A percentile compares a stretch with the other conserved stretches of the same genome.
Conservation (phyloP, 2,113 vertebrate species). For the Neolamprologus variostigma region DNA sequence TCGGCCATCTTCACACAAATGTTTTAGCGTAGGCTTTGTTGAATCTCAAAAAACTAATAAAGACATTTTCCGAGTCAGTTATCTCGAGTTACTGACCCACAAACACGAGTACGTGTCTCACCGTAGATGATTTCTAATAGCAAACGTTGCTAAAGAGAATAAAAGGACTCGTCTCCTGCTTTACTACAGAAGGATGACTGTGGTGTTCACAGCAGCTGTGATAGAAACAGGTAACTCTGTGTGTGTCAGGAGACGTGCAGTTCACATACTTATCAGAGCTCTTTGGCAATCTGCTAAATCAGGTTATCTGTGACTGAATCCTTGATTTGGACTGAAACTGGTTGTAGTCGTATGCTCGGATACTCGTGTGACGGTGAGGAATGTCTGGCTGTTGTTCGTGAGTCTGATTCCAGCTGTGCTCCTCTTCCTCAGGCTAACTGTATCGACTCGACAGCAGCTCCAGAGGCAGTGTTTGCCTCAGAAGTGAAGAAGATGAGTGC, state of each 20-base stretch:
- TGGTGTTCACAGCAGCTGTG: background rate
- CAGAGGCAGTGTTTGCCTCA: conserved; percentile 85
- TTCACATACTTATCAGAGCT: background rate
- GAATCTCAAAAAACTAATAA: background rate
- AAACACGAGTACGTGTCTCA: background rate
- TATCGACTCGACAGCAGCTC: conserved; percentile 88
- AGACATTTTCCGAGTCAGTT: background rate
- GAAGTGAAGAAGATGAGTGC: conserved; percentile 90
- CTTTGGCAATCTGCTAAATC: background rate
- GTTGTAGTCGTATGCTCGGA: accelerated
- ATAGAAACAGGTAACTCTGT: accelerated
- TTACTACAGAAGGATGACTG: background rate
- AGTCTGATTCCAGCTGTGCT: background rate
- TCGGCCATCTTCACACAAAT: too few relatives aligned
- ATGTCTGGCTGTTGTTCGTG: background rate
- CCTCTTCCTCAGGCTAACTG: conserved; percentile 79
- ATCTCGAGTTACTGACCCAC: background rate
- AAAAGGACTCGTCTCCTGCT: background rate
- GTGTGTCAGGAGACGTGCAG: background rate
- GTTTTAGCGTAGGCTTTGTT: background rate
- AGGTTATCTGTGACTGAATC: background rate
- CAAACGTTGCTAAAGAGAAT: background rate
- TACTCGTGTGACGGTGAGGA: background rate
- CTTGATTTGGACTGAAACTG: background rate
- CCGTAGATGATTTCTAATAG: accelerated